Conservation (phyloP, 2,888 invertebrate species). For the Hypolimnas misippus region DNA sequence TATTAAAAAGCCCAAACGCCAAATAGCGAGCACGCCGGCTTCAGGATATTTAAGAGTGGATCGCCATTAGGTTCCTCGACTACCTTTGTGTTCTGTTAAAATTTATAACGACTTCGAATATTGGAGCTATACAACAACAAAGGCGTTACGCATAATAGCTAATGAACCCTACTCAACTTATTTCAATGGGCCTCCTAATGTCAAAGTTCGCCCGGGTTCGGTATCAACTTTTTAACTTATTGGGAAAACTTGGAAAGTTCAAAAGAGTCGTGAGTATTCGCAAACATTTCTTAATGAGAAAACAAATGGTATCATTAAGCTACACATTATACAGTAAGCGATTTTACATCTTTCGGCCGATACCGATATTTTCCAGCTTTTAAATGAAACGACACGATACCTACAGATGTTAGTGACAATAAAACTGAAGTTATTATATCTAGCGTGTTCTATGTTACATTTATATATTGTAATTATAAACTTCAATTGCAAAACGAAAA, state of each 20-base stretch:
- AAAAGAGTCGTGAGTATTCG: slow-evolving; percentile 11
- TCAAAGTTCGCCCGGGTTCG: slow-evolving; percentile 51
- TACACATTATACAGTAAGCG: neutral
- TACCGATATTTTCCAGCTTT: no score
- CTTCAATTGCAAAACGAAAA: no score
- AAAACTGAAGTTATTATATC: no score
- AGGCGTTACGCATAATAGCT: slow-evolving; percentile 58
- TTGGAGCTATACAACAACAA: slow-evolving; percentile 55
- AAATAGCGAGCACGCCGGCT: no score
- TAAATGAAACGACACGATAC: no score
- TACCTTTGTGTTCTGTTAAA: slow-evolving; percentile 24
- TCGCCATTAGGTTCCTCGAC: slow-evolving; percentile 19
- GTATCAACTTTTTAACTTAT: slow-evolving; percentile 35
- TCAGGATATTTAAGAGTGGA: slow-evolving; percentile 21
- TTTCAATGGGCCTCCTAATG: slow-evolving; percentile 54
- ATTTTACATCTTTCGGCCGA: no score
- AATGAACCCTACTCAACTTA: slow-evolving; percentile 57
- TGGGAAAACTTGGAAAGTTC: slow-evolving; percentile 24
- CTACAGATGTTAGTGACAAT: no score
- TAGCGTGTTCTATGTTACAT: no score
- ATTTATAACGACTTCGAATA: slow-evolving; percentile 37
- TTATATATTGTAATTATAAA: no score
- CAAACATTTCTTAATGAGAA: neutral
- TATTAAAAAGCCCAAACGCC: no score
- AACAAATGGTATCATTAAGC: neutral